Base-by-base conservation (phyloP, 2,797 vertebrate species). In the Syngnathus rostellatus region DNA sequence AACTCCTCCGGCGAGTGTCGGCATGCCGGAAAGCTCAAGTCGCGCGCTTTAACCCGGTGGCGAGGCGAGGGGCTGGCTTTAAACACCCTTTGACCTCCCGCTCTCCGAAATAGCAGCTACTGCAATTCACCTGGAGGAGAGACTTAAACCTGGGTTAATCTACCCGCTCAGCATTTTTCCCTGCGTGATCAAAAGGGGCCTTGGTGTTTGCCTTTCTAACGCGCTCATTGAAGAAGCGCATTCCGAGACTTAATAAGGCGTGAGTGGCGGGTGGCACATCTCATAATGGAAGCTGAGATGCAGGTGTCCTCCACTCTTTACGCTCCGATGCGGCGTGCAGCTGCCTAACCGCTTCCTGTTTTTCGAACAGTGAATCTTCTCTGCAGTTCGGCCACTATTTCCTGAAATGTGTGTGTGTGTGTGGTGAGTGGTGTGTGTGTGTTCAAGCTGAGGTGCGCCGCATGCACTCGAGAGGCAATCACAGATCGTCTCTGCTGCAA, bases 311-410 rank as follows among this genome's bases (percentile, higher is more conserved):
- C 2, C 14, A 16, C 25, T 62, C 40, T 62, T 62, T 62, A 62
- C 60, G 60, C 40, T 23, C 39, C 6, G 60, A 62, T 62, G 48
- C 46, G 1, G 48, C 11, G 38, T 54, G 85, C 87, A 88, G 85
- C 83, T 88, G 83, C 76, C 31, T 85, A 85, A 90, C 89, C 87
- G 83, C 89, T 88, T 90, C 89, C 89, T 89, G 87, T 89, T 89
- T 88, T 87, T 85, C 74, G 69, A 85, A 85, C 79, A 85, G 83
- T 79, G 84, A 86, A 89, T 88, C 87, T 86, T 88, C 82, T 87
- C 83, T 57, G 87, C 86, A 85, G 87, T 89, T 90, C 84, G 82
- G 81, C 85, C 83, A 88, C 78, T 66, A 51, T 86, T 90, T 88
- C 86, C 89, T 89, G 83, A 84, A 80, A 77, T 83, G 78, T 84